These are phyloP conservation scores for Ceraclea dissimilis DNA, from an alignment of 2,888 invertebrate species.

Conservation along the genomic window DNA sequence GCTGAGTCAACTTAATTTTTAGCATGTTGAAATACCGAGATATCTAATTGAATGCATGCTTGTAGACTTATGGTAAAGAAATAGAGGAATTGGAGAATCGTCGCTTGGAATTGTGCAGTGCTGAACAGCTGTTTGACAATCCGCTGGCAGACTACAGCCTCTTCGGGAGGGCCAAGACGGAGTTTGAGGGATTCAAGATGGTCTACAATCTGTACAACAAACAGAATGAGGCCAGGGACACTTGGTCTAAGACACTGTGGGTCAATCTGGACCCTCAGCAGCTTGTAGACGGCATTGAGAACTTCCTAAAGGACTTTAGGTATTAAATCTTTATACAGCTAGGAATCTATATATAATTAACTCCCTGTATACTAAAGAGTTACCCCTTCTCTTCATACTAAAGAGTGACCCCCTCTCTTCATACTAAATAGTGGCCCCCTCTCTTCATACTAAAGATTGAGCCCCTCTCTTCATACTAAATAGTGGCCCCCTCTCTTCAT, in stretches of 20 bases:
- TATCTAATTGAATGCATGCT: no score
- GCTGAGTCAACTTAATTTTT: no score
- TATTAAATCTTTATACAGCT: slow-evolving; percentile 25
- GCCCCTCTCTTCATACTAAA: no score
- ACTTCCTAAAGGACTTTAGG: slow-evolving; percentile 69
- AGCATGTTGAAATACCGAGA: no score
- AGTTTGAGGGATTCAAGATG: slow-evolving; percentile 59
- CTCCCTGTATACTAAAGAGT: not conserved
- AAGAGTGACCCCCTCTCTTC: not conserved
- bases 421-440: no score
- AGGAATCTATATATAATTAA: not conserved
- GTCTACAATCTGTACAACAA: slow-evolving; percentile 72
- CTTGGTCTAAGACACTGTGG: slow-evolving; percentile 86
- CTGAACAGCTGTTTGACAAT: slow-evolving; percentile 83
- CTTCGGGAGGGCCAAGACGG: slow-evolving; percentile 55
- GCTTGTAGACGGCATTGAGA: slow-evolving; percentile 79
- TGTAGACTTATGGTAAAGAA: slow-evolving; percentile 54
- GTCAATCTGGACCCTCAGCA: slow-evolving; percentile 76
- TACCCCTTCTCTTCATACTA: no score
- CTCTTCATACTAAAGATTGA: no score
- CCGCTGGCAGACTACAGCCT: slow-evolving; percentile 76
- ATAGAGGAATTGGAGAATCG: slow-evolving; percentile 61
- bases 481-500: no score
- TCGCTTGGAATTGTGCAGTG: slow-evolving; percentile 49
- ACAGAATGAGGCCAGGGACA: slow-evolving; percentile 68